Evolutionary conservation across 2,888 invertebrate genomes (phyloP), one percentile per base, ranked within the genome.

Genomic region (Acanthosepion pharaonis): DNA sequence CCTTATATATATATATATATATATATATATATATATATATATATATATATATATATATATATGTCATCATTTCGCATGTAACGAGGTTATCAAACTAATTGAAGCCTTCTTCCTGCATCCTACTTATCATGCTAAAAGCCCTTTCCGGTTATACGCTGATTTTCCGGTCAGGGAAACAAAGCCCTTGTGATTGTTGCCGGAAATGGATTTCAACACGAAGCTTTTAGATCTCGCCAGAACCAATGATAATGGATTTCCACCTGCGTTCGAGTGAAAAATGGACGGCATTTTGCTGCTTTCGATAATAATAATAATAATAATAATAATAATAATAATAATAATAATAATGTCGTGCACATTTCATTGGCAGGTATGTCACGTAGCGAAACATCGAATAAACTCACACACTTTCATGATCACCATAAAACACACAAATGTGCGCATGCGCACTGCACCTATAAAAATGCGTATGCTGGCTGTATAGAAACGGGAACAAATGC

Each of bases 171-270:
- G n/a, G 11, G 78, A 78, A 78, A 78, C 78, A 78, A 78, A n/a
- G 78, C n/a, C 78, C 78, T 33, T 78, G 78, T 78, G 78, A 78
- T n/a, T 33, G 78, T 78, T 78, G n/a, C 78, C 78, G 78, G 78
- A 78, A 33, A 78, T 78, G 78, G n/a, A n/a, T 78, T 78, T 78
- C 78, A 78, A 78, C 33, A 78, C n/a, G 33, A 78, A 33, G 33
- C 5, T 9, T 78, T 78, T 78, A 78, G n/a, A 78, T 78, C 33
- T n/a, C 2, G 18, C 78, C 5, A 78, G n/a, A 78, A 15, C 11
- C 15, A n/a, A 18, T 11, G 78, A 78, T 78, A 78, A 78, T n/a
- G 78, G n/a, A n/a, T n/a, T 20, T 11, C 78, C 78, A 78, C 78
- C 78, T 78, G 78, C n/a, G 78, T 15, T n/a, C 78, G 11, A n/a